Evolutionary conservation across 1,140 invertebrate species (phyloP), one percentile per base, ranked within the genome.

Genomic region (Carposina sasakii): DNA sequence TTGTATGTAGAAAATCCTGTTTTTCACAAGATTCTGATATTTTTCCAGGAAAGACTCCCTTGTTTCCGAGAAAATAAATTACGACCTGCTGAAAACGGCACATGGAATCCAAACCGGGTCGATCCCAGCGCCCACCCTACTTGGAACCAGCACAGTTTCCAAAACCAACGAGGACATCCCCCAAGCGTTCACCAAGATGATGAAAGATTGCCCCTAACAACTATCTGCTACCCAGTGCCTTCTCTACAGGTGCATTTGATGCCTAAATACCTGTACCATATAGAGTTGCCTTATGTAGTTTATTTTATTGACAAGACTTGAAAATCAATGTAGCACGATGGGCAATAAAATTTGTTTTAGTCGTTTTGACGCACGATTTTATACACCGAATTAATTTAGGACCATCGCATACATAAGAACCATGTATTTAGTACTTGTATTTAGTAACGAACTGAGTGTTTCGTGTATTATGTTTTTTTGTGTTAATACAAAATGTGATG

Each of bases 61-160:
- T 33, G 93, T 99, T 2, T 89, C 89, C 2, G 94, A 99, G 58
- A 85, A 87, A 49, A 98, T 98, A 42, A 96, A 96, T 71, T 99
- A 98, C 74, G 98, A 99, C 86, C 82, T 99, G 21, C 71, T 99
- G 33, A 92, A 91, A 64, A 91, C 89, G 23, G 89, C 94, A 17
- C 83, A 92, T 63, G 86, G 87, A 16, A 93, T 97, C 19, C 91
- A 93, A 71, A 87, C 88, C 36, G 94, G 94, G 13, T 85, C 87
- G 41, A 72, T 91, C 16, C 72, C 90, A 1, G 94, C 93, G 75
- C 91, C 94, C 5, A 90, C 92, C 53, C 86, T 96, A 45, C 81
- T 95, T 2, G 94, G 94, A 21, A 87, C 88, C 43, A 90, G 88
- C 63, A 71, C 50, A 33, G 88, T 88, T 42, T 90, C 88, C 43